A percentile compares a stretch with the other conserved stretches of the same genome.
Conservation (phyloP, 2,113 vertebrate genomes). For the Rhegmatorhina hoffmannsi region DNA sequence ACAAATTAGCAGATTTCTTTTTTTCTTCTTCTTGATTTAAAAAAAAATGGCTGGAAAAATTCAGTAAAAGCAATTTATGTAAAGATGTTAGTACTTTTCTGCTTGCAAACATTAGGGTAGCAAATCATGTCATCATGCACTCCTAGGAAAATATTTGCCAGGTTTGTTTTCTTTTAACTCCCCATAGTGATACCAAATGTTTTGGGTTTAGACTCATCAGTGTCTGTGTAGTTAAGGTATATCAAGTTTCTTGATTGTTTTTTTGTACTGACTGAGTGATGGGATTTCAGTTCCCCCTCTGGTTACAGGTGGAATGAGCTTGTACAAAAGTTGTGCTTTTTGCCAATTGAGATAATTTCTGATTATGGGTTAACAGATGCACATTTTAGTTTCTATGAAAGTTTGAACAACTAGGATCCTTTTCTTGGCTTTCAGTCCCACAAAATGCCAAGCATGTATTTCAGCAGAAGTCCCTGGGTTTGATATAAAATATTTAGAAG, state of each 20-base stretch:
- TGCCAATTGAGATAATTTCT: not conserved
- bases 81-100: not conserved
- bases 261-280: not conserved
- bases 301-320: not conserved
- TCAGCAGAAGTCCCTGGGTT: not conserved
- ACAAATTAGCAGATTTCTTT: not conserved
- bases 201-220: not conserved
- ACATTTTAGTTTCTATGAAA: not conserved
- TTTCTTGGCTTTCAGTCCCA: not conserved
- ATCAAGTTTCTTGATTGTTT: not conserved
- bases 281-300: conserved; percentile 1
- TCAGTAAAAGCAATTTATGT: not conserved
- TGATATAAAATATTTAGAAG: not conserved
- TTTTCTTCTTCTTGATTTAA: not conserved
- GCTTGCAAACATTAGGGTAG: not conserved
- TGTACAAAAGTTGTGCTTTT: not conserved
- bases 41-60: not conserved
- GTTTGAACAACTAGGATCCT: not conserved
- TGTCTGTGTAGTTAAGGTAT: not conserved
- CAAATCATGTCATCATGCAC: not conserved
- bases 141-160: not conserved
- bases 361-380: not conserved
- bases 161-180: conserved; percentile 1
- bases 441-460: not conserved
- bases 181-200: not conserved